These are phyloP conservation scores for Semnopithecus entellus DNA, from an alignment of 2,113 vertebrate genomes.

Conservation along the genomic window DNA sequence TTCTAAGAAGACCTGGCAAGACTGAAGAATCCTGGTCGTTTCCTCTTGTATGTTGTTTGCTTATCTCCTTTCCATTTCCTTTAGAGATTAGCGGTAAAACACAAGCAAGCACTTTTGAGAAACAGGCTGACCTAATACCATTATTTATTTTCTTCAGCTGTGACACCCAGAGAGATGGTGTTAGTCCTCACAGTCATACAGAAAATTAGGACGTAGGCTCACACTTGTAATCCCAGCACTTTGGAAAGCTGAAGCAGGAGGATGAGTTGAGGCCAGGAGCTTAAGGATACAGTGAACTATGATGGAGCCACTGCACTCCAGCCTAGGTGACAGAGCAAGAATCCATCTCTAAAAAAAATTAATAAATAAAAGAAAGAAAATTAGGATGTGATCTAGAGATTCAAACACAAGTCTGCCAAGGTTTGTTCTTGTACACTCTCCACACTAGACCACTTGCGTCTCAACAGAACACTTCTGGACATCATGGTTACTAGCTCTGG, in stretches of 20 bases:
- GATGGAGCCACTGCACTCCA: too few relatives aligned
- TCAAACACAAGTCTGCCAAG: not conserved
- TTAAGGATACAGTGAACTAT: too few relatives aligned
- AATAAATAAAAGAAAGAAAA: not conserved
- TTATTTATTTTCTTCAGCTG: not conserved
- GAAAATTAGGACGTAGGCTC: not conserved
- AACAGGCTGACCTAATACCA: not conserved
- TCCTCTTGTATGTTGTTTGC: not conserved
- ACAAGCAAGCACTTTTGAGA: not conserved
- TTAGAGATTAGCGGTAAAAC: not conserved
- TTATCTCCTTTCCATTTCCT: not conserved
- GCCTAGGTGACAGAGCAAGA: too few relatives aligned
- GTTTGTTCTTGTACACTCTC: not conserved
- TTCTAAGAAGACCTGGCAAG: not conserved
- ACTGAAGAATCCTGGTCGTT: not conserved
- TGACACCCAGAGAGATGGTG: not conserved
- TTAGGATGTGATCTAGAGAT: not conserved
- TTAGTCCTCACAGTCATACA: not conserved
- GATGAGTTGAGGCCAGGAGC: too few relatives aligned
- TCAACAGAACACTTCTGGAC: not conserved
- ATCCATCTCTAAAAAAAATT: too few relatives aligned
- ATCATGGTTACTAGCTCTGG: not conserved
- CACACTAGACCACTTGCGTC: not conserved
- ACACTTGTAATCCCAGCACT: too few relatives aligned
- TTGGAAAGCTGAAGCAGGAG: too few relatives aligned